Base-by-base conservation (phyloP, 2,797 vertebrate genomes). In the Enteromius anoplus region DNA sequence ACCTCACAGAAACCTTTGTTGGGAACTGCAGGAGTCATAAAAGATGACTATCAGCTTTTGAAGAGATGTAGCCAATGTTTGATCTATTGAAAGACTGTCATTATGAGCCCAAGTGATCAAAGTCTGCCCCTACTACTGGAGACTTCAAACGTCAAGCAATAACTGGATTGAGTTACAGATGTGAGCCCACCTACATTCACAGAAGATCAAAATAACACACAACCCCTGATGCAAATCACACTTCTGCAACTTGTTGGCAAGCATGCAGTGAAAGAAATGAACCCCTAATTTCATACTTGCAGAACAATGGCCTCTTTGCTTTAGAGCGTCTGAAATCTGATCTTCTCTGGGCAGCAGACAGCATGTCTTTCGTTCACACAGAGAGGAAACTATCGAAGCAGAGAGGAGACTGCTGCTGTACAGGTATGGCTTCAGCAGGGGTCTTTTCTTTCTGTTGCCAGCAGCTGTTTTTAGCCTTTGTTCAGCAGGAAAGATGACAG, bases 121-220 rank as follows among this genome's bases (percentile, higher is more conserved):
- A 96, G 95, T 91, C 90, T 79, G 91, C 91, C 92, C 88, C 88
- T 89, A 89, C 88, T 89, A 89, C 89, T 89, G 89, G 90, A 89
- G 88, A 95, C 94, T 96, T 95, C 95, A 96, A 93, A 97, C 94
- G 90, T 86, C 89, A 89, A 92, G 92, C 91, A 83, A 90, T 91
- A 90, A 92, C 89, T 87, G 89, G 93, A 92, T 91, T 93, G 90
- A 89, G 91, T 94, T 93, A 93, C 91, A 92, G 86, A 90, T 88
- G 88, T 87, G 85, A 91, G 83, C 76, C 86, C 86, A 88, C 86
- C 82, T 62, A 83, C 79, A 84, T 84, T 86, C 90, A 88, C 68
- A 88, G 89, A 88, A 89, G 84, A 87, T 90, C 84, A 89, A 90
- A 89, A 90, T 60, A 75, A 87, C 81, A 77, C 86, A 87, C 86